Evolutionary conservation across 2,113 vertebrate species (phyloP).

Genomic region (Melanerpes aurifrons): DNA sequence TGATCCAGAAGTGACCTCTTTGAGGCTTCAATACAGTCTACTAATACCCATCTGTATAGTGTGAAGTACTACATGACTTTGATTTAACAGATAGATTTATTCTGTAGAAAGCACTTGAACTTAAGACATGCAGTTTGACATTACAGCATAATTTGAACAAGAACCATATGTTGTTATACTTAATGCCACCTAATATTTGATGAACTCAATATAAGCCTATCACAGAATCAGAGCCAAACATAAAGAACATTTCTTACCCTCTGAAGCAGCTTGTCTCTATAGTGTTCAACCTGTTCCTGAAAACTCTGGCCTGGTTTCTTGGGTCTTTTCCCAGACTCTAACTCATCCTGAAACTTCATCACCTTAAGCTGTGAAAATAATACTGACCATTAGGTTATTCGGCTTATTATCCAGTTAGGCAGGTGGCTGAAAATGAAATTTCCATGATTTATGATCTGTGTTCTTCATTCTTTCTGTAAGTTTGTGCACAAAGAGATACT

Average conservation of each 20-base stretch:
- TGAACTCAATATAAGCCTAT: not conserved
- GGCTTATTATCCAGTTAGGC: slow-evolving; percentile 11
- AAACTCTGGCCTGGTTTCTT: slow-evolving; percentile 95
- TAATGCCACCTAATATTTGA: slow-evolving; percentile 9
- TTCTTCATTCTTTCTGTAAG: not conserved
- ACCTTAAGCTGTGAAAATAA: slow-evolving; percentile 90
- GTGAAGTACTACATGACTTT: not conserved
- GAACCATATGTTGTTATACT: not conserved
- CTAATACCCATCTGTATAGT: not conserved
- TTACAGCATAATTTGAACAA: not conserved
- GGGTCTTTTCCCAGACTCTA: slow-evolving; percentile 96
- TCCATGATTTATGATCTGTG: not conserved
- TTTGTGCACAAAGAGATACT: not conserved
- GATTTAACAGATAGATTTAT: not conserved
- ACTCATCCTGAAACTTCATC: slow-evolving; percentile 99
- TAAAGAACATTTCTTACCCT: slow-evolving; percentile 82
- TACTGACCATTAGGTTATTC: slow-evolving; percentile 58
- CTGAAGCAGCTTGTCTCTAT: slow-evolving; percentile 96
- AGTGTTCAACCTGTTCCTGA: slow-evolving; percentile 98
- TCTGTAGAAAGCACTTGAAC: not conserved
- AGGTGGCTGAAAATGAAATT: slow-evolving; percentile 32
- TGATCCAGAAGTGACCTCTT: not conserved
- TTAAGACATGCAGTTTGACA: not conserved
- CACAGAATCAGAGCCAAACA: slow-evolving; percentile 29
- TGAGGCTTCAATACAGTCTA: not conserved